Evolutionary conservation across 2,888 invertebrate genomes (phyloP).

Genomic region (Coleophora deauratella): DNA sequence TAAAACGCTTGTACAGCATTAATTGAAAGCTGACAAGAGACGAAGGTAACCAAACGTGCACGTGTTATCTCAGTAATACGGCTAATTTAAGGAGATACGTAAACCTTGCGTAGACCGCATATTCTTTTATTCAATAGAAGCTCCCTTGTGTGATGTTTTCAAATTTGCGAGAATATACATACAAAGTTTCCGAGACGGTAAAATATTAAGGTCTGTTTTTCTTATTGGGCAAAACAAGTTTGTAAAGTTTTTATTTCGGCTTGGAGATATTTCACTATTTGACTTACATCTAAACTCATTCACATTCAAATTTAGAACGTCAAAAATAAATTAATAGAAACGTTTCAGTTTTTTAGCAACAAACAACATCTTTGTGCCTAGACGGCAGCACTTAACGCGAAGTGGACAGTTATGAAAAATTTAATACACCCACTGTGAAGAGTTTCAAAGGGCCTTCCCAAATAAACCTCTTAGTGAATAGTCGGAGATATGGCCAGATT

Average conservation of each 20-base stretch:
- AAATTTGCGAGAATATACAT: constrained; percentile 5
- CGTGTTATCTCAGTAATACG: constrained; percentile 59
- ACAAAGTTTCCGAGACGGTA: constrained; percentile 11
- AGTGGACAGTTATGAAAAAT: constrained; percentile 62
- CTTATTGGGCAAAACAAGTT: too few species aligned
- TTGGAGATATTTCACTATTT: too few species aligned
- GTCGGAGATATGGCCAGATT: constrained; percentile 56
- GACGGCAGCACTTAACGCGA: constrained; percentile 38
- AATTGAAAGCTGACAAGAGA: constrained; percentile 56
- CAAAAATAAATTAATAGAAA: too few species aligned
- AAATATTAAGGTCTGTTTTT: too few species aligned
- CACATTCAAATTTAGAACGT: too few species aligned
- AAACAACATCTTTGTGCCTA: background rate
- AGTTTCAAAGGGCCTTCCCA: constrained; percentile 49
- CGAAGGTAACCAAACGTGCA: constrained; percentile 47
- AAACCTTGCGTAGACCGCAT: constrained; percentile 10
- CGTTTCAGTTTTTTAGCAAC: too few species aligned
- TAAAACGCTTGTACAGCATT: constrained; percentile 35
- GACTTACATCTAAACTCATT: too few species aligned
- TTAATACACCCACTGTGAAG: constrained; percentile 53
- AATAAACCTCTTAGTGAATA: constrained; percentile 64
- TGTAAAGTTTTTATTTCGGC: too few species aligned
- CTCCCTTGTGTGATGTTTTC: constrained; percentile 9
- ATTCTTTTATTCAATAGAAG: constrained; percentile 19
- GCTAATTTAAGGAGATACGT: constrained; percentile 41